Evolutionary conservation across 2,888 invertebrate genomes (phyloP).

Genomic region (Strigamia transsilvanica): DNA sequence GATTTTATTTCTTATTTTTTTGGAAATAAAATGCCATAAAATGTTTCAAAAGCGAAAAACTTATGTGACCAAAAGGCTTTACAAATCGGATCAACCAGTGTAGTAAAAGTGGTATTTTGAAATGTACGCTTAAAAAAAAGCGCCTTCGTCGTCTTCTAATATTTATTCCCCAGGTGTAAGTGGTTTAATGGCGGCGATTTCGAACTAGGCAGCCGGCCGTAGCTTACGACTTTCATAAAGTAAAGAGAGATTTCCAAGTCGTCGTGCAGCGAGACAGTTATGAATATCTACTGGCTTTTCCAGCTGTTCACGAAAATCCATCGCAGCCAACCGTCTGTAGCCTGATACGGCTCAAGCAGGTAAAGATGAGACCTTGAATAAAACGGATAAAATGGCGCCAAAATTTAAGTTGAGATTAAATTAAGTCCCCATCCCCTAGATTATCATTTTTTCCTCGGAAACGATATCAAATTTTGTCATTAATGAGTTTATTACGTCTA

Average conservation of each 20-base stretch:
- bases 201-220: slow-evolving; percentile 39
- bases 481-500: not conserved
- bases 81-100: slow-evolving; percentile 26
- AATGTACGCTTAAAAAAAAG: slow-evolving; percentile 8
- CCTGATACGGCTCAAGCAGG: slow-evolving; percentile 19
- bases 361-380: slow-evolving; percentile 22
- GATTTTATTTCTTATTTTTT: not conserved
- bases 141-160: not conserved
- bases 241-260: slow-evolving; percentile 44
- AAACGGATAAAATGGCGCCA: slow-evolving; percentile 42
- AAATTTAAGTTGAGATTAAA: slow-evolving; percentile 18
- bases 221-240: slow-evolving; percentile 44
- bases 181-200: slow-evolving; percentile 44
- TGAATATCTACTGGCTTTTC: slow-evolving; percentile 42
- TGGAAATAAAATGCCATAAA: not conserved
- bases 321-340: slow-evolving; percentile 36
- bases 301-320: slow-evolving; percentile 42
- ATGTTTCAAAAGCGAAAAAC: slow-evolving; percentile 10
- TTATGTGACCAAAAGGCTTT: slow-evolving; percentile 20
- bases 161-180: slow-evolving; percentile 44
- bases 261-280: slow-evolving; percentile 42
- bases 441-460: not conserved
- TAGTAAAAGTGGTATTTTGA: slow-evolving; percentile 34
- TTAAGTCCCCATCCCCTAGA: not conserved
- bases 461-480: not conserved